Conservation (phyloP, 2,888 invertebrate species). For the Colostygia pectinataria region DNA sequence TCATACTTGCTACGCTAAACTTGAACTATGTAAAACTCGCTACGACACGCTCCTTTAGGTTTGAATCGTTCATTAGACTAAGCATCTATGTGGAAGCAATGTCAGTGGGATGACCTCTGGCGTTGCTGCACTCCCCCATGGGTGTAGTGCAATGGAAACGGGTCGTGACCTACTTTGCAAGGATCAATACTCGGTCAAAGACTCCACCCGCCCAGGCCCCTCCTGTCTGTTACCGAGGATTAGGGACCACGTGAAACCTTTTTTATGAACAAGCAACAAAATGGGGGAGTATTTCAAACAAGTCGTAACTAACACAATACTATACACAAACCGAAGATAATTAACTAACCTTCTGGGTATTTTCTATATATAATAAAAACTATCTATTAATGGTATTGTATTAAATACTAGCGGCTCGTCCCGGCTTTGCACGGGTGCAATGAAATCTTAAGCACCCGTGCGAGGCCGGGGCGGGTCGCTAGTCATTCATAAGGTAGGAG, state of each 20-base stretch:
- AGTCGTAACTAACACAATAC: no score
- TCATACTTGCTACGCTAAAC: not conserved
- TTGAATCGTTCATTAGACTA: not conserved
- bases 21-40: no score
- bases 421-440: no score
- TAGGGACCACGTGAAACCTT: slow-evolving; percentile 21
- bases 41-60: no score
- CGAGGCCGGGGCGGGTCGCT: no score
- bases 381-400: no score
- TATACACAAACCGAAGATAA: no score
- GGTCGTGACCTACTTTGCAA: slow-evolving; percentile 77
- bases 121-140: slow-evolving; percentile 60
- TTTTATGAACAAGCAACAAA: not conserved
- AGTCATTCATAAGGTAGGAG: no score
- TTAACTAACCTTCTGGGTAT: no score
- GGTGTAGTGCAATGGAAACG: slow-evolving; percentile 72
- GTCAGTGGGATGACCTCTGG: slow-evolving; percentile 37
- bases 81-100: slow-evolving; percentile 26
- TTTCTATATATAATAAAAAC: no score
- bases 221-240: slow-evolving; percentile 45
- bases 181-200: slow-evolving; percentile 83
- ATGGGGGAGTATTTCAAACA: not conserved
- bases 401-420: no score
- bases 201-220: slow-evolving; percentile 61
- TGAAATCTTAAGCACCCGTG: no score